Conservation (phyloP, 1,140 invertebrate species). For the Dermatophagoides farinae region DNA sequence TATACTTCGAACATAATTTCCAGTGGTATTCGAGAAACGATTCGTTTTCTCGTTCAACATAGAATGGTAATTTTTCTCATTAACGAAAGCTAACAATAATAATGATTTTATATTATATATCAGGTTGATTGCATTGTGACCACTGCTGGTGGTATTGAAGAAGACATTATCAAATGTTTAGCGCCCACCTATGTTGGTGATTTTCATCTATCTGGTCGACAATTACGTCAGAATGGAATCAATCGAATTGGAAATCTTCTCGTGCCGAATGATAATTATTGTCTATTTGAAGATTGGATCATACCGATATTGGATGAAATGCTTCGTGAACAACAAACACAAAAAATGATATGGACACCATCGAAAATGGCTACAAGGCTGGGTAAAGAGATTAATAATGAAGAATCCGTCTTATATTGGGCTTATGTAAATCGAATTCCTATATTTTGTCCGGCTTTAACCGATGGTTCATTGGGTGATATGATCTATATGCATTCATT, state of each 20-base stretch:
- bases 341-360: conserved; percentile 62
- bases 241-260: conserved; percentile 94
- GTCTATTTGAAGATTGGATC: conserved; percentile 92
- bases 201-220: conserved; percentile 51
- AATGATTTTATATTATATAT: not conserved
- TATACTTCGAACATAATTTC: conserved; percentile 97
- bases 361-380: conserved; percentile 62
- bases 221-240: conserved; percentile 51
- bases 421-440: conserved; percentile 92
- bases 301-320: conserved; percentile 81
- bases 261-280: conserved; percentile 97
- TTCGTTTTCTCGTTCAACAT: conserved; percentile 71
- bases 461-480: conserved; percentile 82
- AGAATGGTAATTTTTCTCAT: conserved; percentile 37
- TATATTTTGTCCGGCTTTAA: conserved; percentile 89
- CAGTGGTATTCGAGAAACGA: conserved; percentile 73
- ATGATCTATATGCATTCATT: conserved; percentile 99
- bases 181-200: conserved; percentile 79
- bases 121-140: conserved; percentile 88
- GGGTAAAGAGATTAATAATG: conserved; percentile 74
- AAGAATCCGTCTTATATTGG: conserved; percentile 92
- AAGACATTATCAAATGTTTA: conserved; percentile 97
- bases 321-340: conserved; percentile 41
- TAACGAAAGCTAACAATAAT: not conserved
- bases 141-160: conserved; percentile 92